Conservation (phyloP, 2,113 vertebrate species). For the Ciconia maguari region DNA sequence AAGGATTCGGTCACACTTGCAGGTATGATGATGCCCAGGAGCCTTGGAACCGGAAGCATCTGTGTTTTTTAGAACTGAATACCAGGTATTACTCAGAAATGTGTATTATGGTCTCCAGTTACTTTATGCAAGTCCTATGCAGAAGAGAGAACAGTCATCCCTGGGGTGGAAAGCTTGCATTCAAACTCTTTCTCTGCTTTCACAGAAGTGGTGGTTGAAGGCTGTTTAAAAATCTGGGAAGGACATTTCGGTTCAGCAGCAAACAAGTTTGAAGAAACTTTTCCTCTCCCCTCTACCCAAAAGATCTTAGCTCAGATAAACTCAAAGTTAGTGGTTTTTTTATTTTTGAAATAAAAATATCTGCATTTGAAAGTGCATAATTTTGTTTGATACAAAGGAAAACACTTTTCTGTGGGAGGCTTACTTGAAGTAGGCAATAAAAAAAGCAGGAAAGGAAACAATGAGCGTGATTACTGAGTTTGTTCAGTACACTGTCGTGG, state of each 20-base stretch:
- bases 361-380: rapidly evolving
- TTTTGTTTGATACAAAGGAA: neutral
- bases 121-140: neutral
- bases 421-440: neutral
- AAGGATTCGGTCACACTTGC: neutral
- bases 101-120: neutral
- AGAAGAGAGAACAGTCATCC: neutral
- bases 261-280: neutral
- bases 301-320: neutral
- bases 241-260: neutral
- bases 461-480: neutral
- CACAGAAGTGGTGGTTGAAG: neutral
- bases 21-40: neutral
- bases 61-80: neutral
- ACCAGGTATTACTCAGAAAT: neutral
- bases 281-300: neutral
- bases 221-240: neutral
- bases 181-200: neutral
- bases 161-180: neutral
- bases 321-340: neutral
- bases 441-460: neutral
- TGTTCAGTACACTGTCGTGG: rapidly evolving
- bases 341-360: neutral
- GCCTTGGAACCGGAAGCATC: neutral
- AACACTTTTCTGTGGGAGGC: neutral